phyloP scores from a whole-genome alignment of 2,113 vertebrate species.

The Megaceryle torquata region DNA sequence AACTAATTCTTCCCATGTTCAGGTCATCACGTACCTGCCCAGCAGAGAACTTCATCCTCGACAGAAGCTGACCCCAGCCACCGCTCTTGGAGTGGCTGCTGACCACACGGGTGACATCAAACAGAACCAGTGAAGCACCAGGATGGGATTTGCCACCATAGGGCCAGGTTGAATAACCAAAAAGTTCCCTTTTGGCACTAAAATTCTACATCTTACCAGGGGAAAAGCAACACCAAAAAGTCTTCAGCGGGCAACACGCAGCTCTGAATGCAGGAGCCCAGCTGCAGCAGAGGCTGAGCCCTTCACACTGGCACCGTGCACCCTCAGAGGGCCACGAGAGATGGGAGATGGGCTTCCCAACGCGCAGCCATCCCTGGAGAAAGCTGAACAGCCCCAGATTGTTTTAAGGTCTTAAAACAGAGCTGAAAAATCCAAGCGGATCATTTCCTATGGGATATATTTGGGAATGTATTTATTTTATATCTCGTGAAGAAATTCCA shows the following conservation, averaged over 20 bases:
- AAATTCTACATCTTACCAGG: not conserved
- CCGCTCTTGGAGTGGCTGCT: not conserved
- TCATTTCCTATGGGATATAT: constrained; percentile 46
- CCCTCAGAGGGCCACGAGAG: not conserved
- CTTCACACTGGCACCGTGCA: accelerated
- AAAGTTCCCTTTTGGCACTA: not conserved
- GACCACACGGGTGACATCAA: not conserved
- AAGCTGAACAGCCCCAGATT: not conserved
- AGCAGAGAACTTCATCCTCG: not conserved
- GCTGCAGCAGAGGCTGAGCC: not conserved
- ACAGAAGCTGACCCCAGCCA: not conserved
- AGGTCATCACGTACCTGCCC: not conserved
- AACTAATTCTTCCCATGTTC: not conserved
- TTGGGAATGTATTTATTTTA: constrained; percentile 46
- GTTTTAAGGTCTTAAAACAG: not conserved
- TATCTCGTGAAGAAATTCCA: constrained; percentile 1
- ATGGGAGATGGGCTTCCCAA: not conserved
- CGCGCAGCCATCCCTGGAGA: not conserved
- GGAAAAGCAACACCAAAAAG: not conserved
- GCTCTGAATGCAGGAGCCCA: not conserved
- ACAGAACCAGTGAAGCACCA: accelerated
- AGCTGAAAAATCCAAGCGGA: not conserved
- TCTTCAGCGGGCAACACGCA: accelerated
- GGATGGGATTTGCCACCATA: not conserved
- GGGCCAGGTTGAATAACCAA: not conserved